These are phyloP conservation scores for Ginglymostoma cirratum DNA, from an alignment of 2,113 vertebrate genomes.

Conservation along the genomic window DNA sequence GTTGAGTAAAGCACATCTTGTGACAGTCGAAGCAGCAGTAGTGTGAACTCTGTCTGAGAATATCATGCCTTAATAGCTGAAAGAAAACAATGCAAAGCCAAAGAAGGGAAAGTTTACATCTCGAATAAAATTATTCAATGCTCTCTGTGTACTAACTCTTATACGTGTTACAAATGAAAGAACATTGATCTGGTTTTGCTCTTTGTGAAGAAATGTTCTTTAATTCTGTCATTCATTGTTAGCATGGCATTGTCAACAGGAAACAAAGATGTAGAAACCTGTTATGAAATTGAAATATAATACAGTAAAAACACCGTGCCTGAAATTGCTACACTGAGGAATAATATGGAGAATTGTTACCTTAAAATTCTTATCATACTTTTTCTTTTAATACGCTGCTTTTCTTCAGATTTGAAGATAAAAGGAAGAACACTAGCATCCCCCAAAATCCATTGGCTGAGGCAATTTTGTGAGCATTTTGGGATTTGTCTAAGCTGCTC, in stretches of 20 bases:
- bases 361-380: neutral
- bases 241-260: neutral
- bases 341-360: neutral
- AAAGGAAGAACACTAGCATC: neutral
- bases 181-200: neutral
- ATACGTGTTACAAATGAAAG: neutral
- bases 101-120: neutral
- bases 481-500: too few species aligned
- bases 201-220: neutral
- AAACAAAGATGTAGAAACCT: neutral
- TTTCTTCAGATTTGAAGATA: neutral
- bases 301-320: neutral
- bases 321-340: neutral
- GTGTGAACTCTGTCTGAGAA: neutral
- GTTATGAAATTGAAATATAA: neutral
- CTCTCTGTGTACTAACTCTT: neutral
- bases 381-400: neutral
- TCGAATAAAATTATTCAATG: neutral
- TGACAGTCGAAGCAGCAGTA: neutral
- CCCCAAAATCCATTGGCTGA: neutral
- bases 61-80: neutral
- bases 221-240: neutral
- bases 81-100: neutral
- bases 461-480: neutral
- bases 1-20: neutral